These are phyloP conservation scores for Diorhabda carinulata DNA, from an alignment of 1,140 invertebrate genomes.

Conservation along the genomic window DNA sequence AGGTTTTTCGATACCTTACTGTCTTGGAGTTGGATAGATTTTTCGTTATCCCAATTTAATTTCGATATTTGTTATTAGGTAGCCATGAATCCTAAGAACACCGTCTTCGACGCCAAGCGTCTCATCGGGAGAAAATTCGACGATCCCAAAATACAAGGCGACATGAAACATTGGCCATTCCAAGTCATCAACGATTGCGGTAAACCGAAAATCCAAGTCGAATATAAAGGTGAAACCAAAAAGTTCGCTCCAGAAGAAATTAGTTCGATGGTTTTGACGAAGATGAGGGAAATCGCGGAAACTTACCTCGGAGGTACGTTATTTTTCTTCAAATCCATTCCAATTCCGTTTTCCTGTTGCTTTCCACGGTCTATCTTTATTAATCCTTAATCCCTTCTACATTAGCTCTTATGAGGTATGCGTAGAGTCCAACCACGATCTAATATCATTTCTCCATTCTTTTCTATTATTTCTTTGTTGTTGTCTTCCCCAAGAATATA, in stretches of 20 bases:
- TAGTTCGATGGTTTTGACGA: constrained; percentile 65
- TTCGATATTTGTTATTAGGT: constrained; percentile 24
- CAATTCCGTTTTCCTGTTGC: no score
- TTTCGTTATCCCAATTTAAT: no score
- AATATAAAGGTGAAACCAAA: constrained; percentile 73
- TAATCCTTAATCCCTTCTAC: no score
- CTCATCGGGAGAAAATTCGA: constrained; percentile 62
- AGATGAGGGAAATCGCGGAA: constrained; percentile 61
- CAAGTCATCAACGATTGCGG: constrained; percentile 62
- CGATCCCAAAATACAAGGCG: constrained; percentile 67
- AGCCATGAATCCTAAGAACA: constrained; percentile 74
- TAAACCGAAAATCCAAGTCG: constrained; percentile 73
- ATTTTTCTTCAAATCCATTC: no score
- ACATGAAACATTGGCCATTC: constrained; percentile 81
- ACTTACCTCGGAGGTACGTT: constrained; percentile 50
- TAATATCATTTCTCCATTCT: no score
- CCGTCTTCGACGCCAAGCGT: constrained; percentile 68
- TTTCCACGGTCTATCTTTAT: no score
- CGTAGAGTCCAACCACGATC: no score
- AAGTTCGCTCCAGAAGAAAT: constrained; percentile 81
- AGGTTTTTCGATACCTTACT: no score
- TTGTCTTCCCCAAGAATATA: no score
- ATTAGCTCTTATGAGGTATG: no score
- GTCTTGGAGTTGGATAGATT: no score
- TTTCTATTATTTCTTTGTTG: no score